Percentiles rank a stretch among this genome's conserved stretches.
Conservation (phyloP, 1,140 invertebrate species). For the Bradysia coprophila region DNA sequence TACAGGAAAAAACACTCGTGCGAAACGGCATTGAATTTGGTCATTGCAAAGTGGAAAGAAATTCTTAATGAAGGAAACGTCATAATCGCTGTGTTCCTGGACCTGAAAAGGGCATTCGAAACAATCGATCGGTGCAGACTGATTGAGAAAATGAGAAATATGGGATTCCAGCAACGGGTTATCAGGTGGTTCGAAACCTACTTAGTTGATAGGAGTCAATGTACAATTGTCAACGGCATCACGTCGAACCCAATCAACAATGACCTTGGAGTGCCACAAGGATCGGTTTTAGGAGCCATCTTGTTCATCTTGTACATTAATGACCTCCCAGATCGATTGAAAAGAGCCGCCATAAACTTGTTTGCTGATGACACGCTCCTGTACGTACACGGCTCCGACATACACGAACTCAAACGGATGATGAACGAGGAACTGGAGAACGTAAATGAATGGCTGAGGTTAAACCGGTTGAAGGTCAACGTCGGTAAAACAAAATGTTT, state of each 20-base stretch:
- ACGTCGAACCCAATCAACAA: background rate
- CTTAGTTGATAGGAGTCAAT: background rate
- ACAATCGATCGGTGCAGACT: background rate
- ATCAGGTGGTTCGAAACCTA: background rate
- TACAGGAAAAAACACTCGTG: too few relatives aligned
- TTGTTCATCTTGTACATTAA: background rate
- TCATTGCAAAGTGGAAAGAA: background rate
- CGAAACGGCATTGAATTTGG: background rate
- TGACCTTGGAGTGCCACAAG: conserved; percentile 1
- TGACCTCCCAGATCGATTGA: background rate
- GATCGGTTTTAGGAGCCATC: background rate
- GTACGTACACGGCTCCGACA: background rate
- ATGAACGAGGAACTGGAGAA: background rate
- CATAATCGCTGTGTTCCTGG: background rate
- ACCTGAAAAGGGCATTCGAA: background rate
- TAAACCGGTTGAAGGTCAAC: background rate
- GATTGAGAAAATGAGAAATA: background rate
- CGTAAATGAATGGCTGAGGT: background rate
- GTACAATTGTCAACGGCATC: background rate
- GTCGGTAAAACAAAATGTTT: background rate
- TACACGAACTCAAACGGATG: background rate
- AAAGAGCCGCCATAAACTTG: background rate
- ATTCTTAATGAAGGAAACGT: background rate
- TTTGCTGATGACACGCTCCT: background rate
- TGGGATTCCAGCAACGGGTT: background rate